Conservation (phyloP, 1,140 invertebrate genomes). For the Panagrolaimus sp. region DNA sequence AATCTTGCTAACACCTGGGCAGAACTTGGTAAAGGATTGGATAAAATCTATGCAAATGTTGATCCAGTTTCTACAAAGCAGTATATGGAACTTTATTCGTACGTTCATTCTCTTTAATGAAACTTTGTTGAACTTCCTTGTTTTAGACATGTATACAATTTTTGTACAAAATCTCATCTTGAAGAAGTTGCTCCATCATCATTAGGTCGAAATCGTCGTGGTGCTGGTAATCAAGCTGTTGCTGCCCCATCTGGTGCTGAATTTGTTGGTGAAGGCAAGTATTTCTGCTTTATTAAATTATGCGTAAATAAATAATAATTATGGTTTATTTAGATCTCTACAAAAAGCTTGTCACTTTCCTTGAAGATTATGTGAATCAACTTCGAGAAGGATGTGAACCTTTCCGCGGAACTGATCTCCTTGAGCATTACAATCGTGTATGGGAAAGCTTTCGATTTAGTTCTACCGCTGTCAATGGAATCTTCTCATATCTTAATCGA, state of each 20-base stretch:
- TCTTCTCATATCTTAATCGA: conserved; percentile 92
- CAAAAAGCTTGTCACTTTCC: conserved; percentile 82
- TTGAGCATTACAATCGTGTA: conserved; percentile 88
- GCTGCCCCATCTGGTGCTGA: neutral
- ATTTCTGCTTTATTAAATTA: no score
- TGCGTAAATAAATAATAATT: no score
- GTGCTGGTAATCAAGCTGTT: neutral
- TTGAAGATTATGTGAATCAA: conserved; percentile 76
- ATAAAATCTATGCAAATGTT: conserved; percentile 33
- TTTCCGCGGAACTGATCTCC: conserved; percentile 82
- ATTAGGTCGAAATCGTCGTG: neutral
- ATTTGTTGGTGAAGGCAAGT: neutral
- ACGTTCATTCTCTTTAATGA: conserved; percentile 26
- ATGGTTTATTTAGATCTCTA: conserved; percentile 74
- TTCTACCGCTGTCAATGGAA: conserved; percentile 90
- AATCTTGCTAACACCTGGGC: neutral
- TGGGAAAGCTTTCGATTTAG: conserved; percentile 94
- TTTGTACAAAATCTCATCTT: conserved; percentile 28
- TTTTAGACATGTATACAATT: conserved; percentile 46
- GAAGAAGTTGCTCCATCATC: neutral
- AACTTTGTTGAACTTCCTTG: conserved; percentile 9
- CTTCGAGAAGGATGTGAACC: conserved; percentile 35
- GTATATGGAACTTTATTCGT: conserved; percentile 50
- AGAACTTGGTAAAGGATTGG: conserved; percentile 32
- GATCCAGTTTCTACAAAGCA: conserved; percentile 29